Percentiles rank a stretch among this genome's conserved stretches.
phyloP scores from a whole-genome alignment of 2,888 invertebrate species.

The Altica lythri region DNA sequence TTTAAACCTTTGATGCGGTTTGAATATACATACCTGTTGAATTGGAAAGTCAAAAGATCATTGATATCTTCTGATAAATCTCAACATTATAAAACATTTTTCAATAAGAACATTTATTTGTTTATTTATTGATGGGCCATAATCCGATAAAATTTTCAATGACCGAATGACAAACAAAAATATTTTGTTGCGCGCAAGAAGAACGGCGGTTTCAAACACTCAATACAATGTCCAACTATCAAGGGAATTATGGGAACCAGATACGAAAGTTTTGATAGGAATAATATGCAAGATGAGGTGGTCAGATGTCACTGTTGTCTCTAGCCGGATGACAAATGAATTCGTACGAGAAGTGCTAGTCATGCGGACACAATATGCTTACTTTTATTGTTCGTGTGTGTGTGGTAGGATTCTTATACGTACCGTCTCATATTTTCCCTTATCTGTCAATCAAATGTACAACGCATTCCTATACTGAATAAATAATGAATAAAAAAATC shows the following conservation, averaged over 20 bases:
- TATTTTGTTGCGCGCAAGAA: constrained; percentile 23
- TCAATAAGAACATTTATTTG: constrained; percentile 7
- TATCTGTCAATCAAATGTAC: constrained; percentile 42
- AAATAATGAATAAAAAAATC: constrained; percentile 35
- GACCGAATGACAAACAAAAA: constrained; percentile 28
- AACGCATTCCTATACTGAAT: constrained; percentile 34
- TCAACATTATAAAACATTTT: constrained; percentile 9
- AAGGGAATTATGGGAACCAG: constrained; percentile 48
- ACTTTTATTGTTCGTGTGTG: constrained; percentile 34
- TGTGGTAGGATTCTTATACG: constrained; percentile 35
- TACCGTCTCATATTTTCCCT: constrained; percentile 35
- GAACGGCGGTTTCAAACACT: constrained; percentile 18
- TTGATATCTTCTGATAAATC: background rate
- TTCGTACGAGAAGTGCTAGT: constrained; percentile 52
- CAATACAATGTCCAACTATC: constrained; percentile 30
- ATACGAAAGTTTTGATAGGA: constrained; percentile 38
- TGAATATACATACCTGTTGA: constrained; percentile 7
- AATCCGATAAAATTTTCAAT: constrained; percentile 17
- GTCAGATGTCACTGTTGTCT: constrained; percentile 56
- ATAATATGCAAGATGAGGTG: constrained; percentile 52
- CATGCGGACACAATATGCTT: constrained; percentile 48
- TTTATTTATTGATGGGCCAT: constrained; percentile 3
- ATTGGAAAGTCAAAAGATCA: constrained; percentile 3
- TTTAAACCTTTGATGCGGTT: no score
- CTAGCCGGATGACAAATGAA: constrained; percentile 56